Conservation (phyloP, 1,140 invertebrate genomes). For the Heliconius eleuchia region DNA sequence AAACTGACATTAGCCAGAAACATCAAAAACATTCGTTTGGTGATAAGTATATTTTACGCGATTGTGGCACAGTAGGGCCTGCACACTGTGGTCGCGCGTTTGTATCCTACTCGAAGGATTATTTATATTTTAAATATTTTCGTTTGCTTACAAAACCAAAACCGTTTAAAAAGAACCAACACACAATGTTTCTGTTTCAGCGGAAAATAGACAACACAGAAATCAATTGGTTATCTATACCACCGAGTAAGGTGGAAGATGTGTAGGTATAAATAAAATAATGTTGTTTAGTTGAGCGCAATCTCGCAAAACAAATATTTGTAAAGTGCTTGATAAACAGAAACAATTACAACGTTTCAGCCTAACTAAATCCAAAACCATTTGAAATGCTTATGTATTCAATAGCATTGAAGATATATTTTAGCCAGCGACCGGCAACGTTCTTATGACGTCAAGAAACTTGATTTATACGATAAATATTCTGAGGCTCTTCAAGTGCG, state of each 20-base stretch:
- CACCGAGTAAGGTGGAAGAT: background rate
- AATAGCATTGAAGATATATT: constrained; percentile 45
- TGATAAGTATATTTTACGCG: constrained; percentile 1
- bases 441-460: constrained; percentile 50
- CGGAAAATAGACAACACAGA: too few species aligned
- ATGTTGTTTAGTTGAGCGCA: background rate
- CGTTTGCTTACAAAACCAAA: too few species aligned
- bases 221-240: background rate
- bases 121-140: background rate
- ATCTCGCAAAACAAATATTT: constrained; percentile 12
- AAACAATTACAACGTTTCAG: constrained; percentile 25
- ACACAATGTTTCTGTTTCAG: too few species aligned
- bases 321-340: constrained; percentile 5
- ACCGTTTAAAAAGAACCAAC: background rate
- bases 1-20: constrained; percentile 6
- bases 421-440: constrained; percentile 35
- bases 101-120: background rate
- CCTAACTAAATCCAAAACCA: constrained; percentile 31
- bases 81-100: background rate
- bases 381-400: constrained; percentile 39
- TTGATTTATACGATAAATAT: constrained; percentile 55
- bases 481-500: constrained; percentile 39
- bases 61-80: background rate
- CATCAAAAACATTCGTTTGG: background rate
- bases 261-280: background rate